Percentiles rank a stretch among this genome's conserved stretches.
Conservation (phyloP, 2,797 vertebrate species). For the Tapera naevia region DNA sequence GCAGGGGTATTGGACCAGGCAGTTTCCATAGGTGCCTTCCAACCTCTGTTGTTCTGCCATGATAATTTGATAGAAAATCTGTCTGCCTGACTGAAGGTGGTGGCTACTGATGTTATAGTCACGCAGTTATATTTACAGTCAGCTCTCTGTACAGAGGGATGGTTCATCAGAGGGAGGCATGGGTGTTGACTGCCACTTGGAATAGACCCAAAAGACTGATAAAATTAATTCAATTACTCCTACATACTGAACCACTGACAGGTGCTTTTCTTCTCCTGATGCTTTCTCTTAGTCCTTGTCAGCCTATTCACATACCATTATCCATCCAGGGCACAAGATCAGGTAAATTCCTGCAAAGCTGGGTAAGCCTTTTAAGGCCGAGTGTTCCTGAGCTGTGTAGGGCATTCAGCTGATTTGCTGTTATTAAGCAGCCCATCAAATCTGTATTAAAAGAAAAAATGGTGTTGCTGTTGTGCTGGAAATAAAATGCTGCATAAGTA, state of each 20-base stretch:
- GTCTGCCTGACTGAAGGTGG: background rate
- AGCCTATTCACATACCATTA: background rate
- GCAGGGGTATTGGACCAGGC: background rate
- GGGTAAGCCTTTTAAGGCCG: background rate
- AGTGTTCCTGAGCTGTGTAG: background rate
- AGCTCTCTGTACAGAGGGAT: background rate
- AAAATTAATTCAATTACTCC: conserved; percentile 22
- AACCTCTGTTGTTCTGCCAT: background rate
- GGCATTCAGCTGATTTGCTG: background rate
- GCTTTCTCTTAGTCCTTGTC: background rate
- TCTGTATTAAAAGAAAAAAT: background rate
- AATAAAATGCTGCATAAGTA: background rate
- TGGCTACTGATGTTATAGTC: background rate
- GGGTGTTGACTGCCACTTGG: background rate
- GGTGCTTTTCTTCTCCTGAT: background rate
- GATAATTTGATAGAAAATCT: background rate
- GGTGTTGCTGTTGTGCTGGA: background rate
- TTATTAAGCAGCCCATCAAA: background rate
- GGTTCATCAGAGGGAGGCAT: background rate
- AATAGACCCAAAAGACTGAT: background rate
- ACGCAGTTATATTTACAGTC: background rate
- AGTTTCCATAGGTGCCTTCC: background rate
- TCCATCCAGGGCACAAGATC: background rate
- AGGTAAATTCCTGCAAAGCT: background rate
- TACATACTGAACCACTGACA: background rate